These are phyloP conservation scores for Ips typographus DNA, from an alignment of 1,140 invertebrate genomes.

Conservation along the genomic window DNA sequence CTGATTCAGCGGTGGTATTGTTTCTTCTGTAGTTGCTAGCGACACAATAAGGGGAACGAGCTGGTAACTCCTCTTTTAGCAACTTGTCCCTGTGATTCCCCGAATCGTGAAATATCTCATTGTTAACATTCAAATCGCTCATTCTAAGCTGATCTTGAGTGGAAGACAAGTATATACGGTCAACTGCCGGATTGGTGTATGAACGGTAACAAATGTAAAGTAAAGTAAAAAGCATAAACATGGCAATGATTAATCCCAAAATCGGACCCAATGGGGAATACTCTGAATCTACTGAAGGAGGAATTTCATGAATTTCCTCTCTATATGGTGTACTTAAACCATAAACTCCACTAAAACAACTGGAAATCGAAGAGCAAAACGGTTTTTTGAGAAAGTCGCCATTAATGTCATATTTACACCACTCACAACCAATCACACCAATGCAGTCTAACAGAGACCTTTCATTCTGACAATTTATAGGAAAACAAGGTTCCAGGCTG, in stretches of 20 bases:
- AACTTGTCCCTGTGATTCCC: slow-evolving; percentile 64
- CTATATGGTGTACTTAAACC: slow-evolving; percentile 82
- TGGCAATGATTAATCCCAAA: slow-evolving; percentile 62
- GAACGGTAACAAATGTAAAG: slow-evolving; percentile 67
- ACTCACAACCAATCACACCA: slow-evolving; percentile 85
- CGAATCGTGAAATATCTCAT: slow-evolving; percentile 57
- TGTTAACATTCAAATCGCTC: slow-evolving; percentile 49
- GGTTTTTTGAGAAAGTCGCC: slow-evolving; percentile 68
- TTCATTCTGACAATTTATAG: slow-evolving; percentile 79
- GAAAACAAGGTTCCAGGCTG: slow-evolving; percentile 64
- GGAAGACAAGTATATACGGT: slow-evolving; percentile 56
- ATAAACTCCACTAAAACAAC: slow-evolving; percentile 84
- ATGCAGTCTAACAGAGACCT: slow-evolving; percentile 74
- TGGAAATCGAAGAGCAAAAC: slow-evolving; percentile 76
- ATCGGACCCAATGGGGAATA: slow-evolving; percentile 66
- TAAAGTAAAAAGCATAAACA: slow-evolving; percentile 62
- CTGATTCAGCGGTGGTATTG: slow-evolving; percentile 80
- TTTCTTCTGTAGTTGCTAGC: slow-evolving; percentile 78
- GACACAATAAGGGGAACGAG: slow-evolving; percentile 79
- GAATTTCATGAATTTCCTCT: slow-evolving; percentile 24
- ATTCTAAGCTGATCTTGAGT: slow-evolving; percentile 54
- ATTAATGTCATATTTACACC: slow-evolving; percentile 82
- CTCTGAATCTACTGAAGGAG: slow-evolving; percentile 52
- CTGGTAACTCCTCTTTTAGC: slow-evolving; percentile 54
- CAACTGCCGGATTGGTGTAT: slow-evolving; percentile 58